Percentiles rank a stretch among this genome's conserved stretches.
phyloP scores from a whole-genome alignment of 1,140 invertebrate species.

The Drosophila chauvacae region DNA sequence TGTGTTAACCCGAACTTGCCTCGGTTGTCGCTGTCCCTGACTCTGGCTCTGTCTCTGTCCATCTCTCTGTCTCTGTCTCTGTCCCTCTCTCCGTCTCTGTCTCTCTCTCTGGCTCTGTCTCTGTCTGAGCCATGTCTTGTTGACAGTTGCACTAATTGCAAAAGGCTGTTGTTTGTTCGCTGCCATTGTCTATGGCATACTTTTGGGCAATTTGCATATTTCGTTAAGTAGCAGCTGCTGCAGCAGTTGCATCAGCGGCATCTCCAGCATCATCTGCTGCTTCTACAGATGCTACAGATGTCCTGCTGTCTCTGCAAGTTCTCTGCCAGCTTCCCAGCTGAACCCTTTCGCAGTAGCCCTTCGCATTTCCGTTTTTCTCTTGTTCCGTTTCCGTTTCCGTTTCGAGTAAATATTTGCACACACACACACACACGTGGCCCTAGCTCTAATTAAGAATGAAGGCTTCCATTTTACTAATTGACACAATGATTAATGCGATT shows the following conservation, averaged over 20 bases:
- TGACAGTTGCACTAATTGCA: slow-evolving; percentile 81
- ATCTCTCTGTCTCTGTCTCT: background rate
- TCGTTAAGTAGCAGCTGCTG: slow-evolving; percentile 63
- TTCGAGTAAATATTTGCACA: slow-evolving; percentile 31
- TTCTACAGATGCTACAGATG: slow-evolving; percentile 7
- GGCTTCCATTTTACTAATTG: slow-evolving; percentile 41
- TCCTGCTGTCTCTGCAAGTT: slow-evolving; percentile 19
- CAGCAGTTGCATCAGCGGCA: slow-evolving; percentile 37
- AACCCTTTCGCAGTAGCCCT: background rate
- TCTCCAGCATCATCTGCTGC: slow-evolving; percentile 34
- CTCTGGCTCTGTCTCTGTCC: background rate
- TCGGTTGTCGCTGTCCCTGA: background rate
- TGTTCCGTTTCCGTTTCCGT: background rate
- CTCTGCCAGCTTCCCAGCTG: background rate
- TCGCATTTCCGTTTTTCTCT: background rate
- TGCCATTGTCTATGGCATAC: slow-evolving; percentile 62
- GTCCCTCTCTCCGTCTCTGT: background rate
- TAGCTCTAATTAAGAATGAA: slow-evolving; percentile 32
- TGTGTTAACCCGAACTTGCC: background rate
- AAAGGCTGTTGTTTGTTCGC: slow-evolving; percentile 75
- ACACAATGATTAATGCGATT: slow-evolving; percentile 45
- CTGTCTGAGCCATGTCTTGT: slow-evolving; percentile 45
- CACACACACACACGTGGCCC: background rate
- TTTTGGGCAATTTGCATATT: slow-evolving; percentile 80
- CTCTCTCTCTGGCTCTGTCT: background rate